Conservation (phyloP, 2,888 invertebrate genomes). For the Perizoma flavofasciatum region DNA sequence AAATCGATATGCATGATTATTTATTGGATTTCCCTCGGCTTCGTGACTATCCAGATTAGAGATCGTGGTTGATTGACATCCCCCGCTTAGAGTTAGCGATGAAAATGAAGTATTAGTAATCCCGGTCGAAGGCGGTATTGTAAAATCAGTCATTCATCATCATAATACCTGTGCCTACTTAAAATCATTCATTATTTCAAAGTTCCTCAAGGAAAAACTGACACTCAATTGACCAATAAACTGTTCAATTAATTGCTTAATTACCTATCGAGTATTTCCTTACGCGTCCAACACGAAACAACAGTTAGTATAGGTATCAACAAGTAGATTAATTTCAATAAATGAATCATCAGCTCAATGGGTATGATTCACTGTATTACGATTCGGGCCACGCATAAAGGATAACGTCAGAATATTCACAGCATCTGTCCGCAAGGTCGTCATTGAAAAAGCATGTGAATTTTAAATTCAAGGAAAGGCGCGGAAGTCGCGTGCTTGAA, state of each 20-base stretch:
- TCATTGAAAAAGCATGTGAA: conserved; percentile 53
- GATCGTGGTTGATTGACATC: conserved; percentile 25
- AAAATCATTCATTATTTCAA: conserved; percentile 11
- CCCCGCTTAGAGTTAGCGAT: conserved; percentile 5
- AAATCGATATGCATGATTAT: conserved; percentile 20
- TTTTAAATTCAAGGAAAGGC: conserved; percentile 61
- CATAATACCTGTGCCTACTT: background rate
- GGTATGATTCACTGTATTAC: conserved; percentile 63
- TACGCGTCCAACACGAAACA: conserved; percentile 21
- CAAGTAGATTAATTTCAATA: conserved; percentile 30
- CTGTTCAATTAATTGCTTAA: conserved; percentile 20
- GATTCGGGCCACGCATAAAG: conserved; percentile 61
- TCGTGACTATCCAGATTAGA: conserved; percentile 23
- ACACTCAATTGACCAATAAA: conserved; percentile 27
- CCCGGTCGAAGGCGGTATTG: no score
- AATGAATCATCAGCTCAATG: conserved; percentile 63
- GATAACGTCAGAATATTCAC: conserved; percentile 46
- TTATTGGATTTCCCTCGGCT: conserved; percentile 30
- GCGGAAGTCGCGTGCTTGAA: conserved; percentile 65
- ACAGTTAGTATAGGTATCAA: conserved; percentile 11
- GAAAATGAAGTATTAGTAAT: background rate
- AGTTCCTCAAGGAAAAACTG: conserved; percentile 11
- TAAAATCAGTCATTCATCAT: no score
- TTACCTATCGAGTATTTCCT: conserved; percentile 20
- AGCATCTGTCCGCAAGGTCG: conserved; percentile 52